phyloP scores from a whole-genome alignment of 2,888 invertebrate species.

The Erannis defoliaria region DNA sequence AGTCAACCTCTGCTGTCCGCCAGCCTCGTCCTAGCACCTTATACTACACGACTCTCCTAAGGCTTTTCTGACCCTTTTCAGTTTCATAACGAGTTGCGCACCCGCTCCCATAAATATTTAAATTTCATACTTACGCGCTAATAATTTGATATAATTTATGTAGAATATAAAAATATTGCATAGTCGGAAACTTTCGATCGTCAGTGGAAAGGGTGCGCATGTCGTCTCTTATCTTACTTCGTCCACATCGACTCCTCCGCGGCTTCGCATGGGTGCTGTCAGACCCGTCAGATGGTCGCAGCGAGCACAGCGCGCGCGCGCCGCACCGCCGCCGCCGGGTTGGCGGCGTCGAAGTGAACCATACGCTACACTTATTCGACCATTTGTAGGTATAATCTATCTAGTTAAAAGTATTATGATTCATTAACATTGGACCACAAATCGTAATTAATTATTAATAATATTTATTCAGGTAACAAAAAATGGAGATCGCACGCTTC shows the following conservation, averaged over 20 bases:
- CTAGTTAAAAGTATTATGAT: constrained; percentile 82
- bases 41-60: constrained; percentile 55
- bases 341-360: constrained; percentile 51
- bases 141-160: constrained; percentile 66
- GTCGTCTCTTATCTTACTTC: constrained; percentile 46
- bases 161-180: constrained; percentile 75
- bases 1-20: not conserved
- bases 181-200: constrained; percentile 39
- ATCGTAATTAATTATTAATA: constrained; percentile 84
- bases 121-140: constrained; percentile 58
- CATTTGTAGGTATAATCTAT: constrained; percentile 72
- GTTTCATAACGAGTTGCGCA: constrained; percentile 56
- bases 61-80: constrained; percentile 67
- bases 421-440: constrained; percentile 86
- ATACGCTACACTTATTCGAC: constrained; percentile 72
- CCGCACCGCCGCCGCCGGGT: not conserved
- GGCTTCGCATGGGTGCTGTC: not conserved
- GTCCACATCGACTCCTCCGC: constrained; percentile 36
- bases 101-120: constrained; percentile 44
- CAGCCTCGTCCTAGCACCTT: constrained; percentile 64
- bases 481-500: constrained; percentile 71
- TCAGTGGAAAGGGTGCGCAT: constrained; percentile 43
- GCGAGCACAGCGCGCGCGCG: not conserved
- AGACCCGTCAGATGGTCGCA: constrained; percentile 1
- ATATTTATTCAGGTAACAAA: constrained; percentile 87